Base-by-base conservation (phyloP, 2,888 invertebrate genomes). In the Sesia apiformis region DNA sequence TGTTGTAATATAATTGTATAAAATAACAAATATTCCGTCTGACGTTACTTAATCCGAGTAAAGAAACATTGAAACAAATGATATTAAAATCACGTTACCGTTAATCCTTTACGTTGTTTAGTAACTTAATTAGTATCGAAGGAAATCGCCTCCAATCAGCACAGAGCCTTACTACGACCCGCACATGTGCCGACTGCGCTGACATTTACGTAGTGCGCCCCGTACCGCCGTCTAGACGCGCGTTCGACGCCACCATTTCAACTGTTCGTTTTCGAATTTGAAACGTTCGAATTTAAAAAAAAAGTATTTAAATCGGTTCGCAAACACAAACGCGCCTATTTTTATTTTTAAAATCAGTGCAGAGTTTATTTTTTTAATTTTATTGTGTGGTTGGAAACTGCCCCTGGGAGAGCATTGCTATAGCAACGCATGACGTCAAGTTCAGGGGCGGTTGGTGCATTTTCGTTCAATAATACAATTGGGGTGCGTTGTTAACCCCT, bases 151-250 rank as follows among this genome's bases (percentile, higher is more conserved):
- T 43, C 63, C 76, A 72, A 60, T 72, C 61, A 76, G 72, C 53
- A 65, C 76, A 55, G 60, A 51, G 69, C 78, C 60, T 78, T 80
- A 82, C 68, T 66, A 62, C 70, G 73, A 72, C 73, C 81, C 86
- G 89, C 85, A 85, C 87, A 86, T 87, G 87, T 84, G 83, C 86
- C 84, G 82, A 82, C 63, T 74, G 80, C 75, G 74, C 86, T 84
- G 85, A 86, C 87, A 86, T 85, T 86, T 84, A 81, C 85, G 84
- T 88, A 88, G 89, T 88, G 81, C 81, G 84, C 78, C 80, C 81
- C 76, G 82, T 78, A 74, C 82, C 75, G 78, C 74, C 78, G 82
- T 70, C 75, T 67, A 71, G 74, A 77, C 82, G 84, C 78, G 75
- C 78, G 81, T 74, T 69, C 64, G 63, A 66, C 52, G 58, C 66